Evolutionary conservation across 1,140 invertebrate species (phyloP).

Genomic region (Apolygus lucorum): DNA sequence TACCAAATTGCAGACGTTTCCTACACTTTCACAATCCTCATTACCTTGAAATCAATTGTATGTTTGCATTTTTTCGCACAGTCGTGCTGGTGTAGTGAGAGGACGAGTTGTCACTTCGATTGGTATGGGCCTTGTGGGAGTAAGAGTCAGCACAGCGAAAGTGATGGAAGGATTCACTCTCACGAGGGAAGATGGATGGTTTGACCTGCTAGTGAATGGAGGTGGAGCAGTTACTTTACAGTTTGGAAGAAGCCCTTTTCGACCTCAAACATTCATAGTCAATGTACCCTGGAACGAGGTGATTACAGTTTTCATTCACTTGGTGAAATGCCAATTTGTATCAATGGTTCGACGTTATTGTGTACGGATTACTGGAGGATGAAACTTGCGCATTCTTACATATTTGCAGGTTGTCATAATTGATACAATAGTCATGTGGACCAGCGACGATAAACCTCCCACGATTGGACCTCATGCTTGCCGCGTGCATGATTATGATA

Average conservation of each 20-base stretch:
- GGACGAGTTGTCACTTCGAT: conserved; percentile 84
- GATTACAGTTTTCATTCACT: conserved; percentile 5
- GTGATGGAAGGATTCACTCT: conserved; percentile 87
- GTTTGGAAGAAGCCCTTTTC: conserved; percentile 87
- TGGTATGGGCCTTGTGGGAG: conserved; percentile 86
- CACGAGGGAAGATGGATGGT: conserved; percentile 85
- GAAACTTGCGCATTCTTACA: conserved; percentile 4
- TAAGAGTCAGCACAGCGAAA: conserved; percentile 83
- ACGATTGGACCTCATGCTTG: conserved; percentile 62
- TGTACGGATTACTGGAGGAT: no score
- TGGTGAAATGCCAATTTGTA: not conserved
- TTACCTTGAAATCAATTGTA: no score
- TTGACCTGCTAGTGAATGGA: conserved; percentile 94
- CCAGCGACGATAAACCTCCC: conserved; percentile 61
- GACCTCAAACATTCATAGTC: conserved; percentile 79
- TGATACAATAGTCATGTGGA: conserved; percentile 76
- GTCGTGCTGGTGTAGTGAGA: conserved; percentile 90
- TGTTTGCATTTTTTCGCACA: conserved; percentile 40
- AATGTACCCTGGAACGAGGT: conserved; percentile 96
- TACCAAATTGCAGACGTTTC: no score
- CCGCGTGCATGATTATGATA: conserved; percentile 81
- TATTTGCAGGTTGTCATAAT: conserved; percentile 70
- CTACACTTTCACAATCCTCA: no score
- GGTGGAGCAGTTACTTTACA: conserved; percentile 90
- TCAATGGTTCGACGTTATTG: not conserved